Percentiles rank a stretch among this genome's conserved stretches.
Conservation (phyloP, 2,888 invertebrate genomes). For the Maniola hyperantus region DNA sequence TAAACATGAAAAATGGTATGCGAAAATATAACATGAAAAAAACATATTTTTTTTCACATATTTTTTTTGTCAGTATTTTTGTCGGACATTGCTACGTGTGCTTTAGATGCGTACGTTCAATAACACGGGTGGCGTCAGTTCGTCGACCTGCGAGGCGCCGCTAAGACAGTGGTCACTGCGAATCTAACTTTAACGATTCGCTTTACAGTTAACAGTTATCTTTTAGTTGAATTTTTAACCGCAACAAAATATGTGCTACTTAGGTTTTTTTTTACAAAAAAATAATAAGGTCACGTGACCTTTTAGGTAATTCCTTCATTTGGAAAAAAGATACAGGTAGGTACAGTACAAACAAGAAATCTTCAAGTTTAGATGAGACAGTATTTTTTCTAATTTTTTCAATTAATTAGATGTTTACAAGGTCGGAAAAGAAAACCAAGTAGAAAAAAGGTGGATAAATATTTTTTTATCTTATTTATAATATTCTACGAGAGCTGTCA, state of each 20-base stretch:
- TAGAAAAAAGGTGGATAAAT: too few relatives aligned
- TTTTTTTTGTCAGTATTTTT: not conserved
- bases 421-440: too few relatives aligned
- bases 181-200: conserved; percentile 45
- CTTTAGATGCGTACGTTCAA: conserved; percentile 55
- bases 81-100: conserved; percentile 23
- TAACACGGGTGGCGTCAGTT: conserved; percentile 73
- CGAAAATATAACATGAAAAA: too few relatives aligned
- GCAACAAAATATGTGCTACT: not conserved
- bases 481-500: too few relatives aligned
- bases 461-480: too few relatives aligned
- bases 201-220: conserved; percentile 22
- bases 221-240: conserved; percentile 10
- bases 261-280: not conserved
- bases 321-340: too few relatives aligned
- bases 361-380: too few relatives aligned
- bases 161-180: conserved; percentile 57
- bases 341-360: too few relatives aligned
- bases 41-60: not conserved
- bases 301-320: too few relatives aligned
- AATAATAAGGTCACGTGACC: not conserved
- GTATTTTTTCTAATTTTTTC: too few relatives aligned
- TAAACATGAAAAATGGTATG: too few relatives aligned
- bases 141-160: conserved; percentile 71
- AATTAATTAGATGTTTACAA: too few relatives aligned